These are phyloP conservation scores for Propithecus deckenii DNA, from an alignment of 2,797 vertebrate species.

Conservation along the genomic window DNA sequence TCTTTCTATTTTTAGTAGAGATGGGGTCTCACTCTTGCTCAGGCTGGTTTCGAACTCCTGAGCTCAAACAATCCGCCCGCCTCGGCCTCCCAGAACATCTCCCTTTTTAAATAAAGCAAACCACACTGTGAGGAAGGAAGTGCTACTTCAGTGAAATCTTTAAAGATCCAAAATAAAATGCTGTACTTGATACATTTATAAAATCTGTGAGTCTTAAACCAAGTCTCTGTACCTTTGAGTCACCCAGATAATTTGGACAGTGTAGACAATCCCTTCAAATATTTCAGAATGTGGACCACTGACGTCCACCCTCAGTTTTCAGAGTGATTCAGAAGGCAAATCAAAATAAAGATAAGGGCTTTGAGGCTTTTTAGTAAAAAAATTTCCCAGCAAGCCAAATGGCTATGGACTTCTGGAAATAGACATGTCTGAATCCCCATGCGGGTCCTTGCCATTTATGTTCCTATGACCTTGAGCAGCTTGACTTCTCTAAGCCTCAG, in stretches of 20 bases:
- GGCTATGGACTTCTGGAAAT: neutral
- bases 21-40: too few relatives aligned
- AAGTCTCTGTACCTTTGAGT: neutral
- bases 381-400: neutral
- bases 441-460: neutral
- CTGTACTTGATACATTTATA: neutral
- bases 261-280: neutral
- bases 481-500: neutral
- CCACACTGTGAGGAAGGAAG: neutral
- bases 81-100: neutral
- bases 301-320: neutral
- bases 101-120: neutral
- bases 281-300: neutral
- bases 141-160: neutral
- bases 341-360: conserved; percentile 21
- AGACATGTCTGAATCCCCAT: neutral
- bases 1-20: too few relatives aligned
- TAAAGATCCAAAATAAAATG: conserved; percentile 17
- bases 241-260: neutral
- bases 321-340: conserved; percentile 7
- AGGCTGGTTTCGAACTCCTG: too few relatives aligned
- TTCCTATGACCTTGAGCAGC: neutral
- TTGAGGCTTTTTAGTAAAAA: neutral
- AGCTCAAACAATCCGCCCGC: too few relatives aligned
- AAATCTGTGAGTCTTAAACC: neutral